Percentiles rank a stretch among this genome's conserved stretches.
Evolutionary conservation across 2,113 vertebrate species (phyloP).

Genomic region (Pedetes capensis): DNA sequence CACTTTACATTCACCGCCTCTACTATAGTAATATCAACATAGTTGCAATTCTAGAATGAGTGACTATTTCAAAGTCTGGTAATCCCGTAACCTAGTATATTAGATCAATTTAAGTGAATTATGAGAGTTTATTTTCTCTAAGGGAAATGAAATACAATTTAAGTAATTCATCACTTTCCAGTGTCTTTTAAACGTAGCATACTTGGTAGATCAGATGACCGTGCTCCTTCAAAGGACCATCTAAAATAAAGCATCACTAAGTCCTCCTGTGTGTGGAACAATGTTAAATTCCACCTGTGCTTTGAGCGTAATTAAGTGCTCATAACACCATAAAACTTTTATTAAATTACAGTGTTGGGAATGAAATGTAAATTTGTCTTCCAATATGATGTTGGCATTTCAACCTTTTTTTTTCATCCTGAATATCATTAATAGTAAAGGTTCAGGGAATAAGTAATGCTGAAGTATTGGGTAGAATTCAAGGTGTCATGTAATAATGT

Average conservation of each 20-base stretch:
- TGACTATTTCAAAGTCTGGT: slow-evolving; percentile 47
- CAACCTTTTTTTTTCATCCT: slow-evolving; percentile 72
- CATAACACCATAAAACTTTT: slow-evolving; percentile 83
- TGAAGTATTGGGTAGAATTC: slow-evolving; percentile 46
- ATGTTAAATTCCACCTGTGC: slow-evolving; percentile 80
- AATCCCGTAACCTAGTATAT: slow-evolving; percentile 31
- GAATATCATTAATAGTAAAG: slow-evolving; percentile 77
- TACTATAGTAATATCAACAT: not conserved
- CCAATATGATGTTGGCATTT: slow-evolving; percentile 82
- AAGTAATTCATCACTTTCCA: slow-evolving; percentile 64
- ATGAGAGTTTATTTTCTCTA: slow-evolving; percentile 59
- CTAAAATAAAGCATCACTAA: slow-evolving; percentile 73
- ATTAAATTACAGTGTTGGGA: slow-evolving; percentile 85
- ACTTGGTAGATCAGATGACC: slow-evolving; percentile 42
- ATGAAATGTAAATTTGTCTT: slow-evolving; percentile 86
- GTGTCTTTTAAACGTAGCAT: slow-evolving; percentile 34
- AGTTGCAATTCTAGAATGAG: not conserved
- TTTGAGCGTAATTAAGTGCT: slow-evolving; percentile 83
- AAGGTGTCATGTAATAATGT: slow-evolving; percentile 17
- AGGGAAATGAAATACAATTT: slow-evolving; percentile 75
- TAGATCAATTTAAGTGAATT: slow-evolving; percentile 68
- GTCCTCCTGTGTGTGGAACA: slow-evolving; percentile 71
- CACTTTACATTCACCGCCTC: not conserved
- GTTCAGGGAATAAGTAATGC: slow-evolving; percentile 57
- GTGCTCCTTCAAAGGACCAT: slow-evolving; percentile 67